Base-by-base conservation (phyloP, 2,113 vertebrate genomes). In the Hirundichthys speculiger region DNA sequence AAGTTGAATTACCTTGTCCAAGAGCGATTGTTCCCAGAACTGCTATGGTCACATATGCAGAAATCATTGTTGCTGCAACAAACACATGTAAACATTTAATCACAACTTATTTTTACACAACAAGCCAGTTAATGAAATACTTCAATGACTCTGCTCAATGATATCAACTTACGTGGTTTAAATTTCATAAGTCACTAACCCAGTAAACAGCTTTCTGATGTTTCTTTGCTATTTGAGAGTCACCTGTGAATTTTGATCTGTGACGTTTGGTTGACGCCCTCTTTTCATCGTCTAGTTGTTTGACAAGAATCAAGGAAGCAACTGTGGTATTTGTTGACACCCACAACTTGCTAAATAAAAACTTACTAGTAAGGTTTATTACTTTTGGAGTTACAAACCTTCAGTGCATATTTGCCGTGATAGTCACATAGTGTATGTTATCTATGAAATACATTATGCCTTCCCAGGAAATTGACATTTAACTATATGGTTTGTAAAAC, bases 1-100 rank as follows among this genome's bases (percentile, higher is more conserved):
- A n/a, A 7, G 2, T 9, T 43, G 2, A 43, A 43, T n/a, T 73
- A 82, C 79, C 80, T 68, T 75, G 55, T 34, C 42, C 50, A n/a
- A 60, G 30, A 45, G 59, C n/a, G 38, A 18, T 6, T 43, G 52
- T 27, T 52, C 41, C 46, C 59, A 72, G 46, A 49, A 48, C 15
- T 10, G 40, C 15, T 6, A 61, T 8, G 46, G 64, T 60, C 20
- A 72, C 20, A 27, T 27, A 27, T 27, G 8, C 27, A 22, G 1
- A 57, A 46, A 15, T 75, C 71, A 79, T 68, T 38, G 8, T 74
- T 51, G 3, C 27, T 27, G 27, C 27, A 27, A 27, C 4, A 27
- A 27, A 27, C 27, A 27, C 27, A 27, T 27, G 3, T 27, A 27
- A 27, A 27, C 27, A 27, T 27, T 27, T 27, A 27, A 4, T 27